These are phyloP conservation scores for Myodes glareolus DNA, from an alignment of 2,113 vertebrate species.

Conservation along the genomic window DNA sequence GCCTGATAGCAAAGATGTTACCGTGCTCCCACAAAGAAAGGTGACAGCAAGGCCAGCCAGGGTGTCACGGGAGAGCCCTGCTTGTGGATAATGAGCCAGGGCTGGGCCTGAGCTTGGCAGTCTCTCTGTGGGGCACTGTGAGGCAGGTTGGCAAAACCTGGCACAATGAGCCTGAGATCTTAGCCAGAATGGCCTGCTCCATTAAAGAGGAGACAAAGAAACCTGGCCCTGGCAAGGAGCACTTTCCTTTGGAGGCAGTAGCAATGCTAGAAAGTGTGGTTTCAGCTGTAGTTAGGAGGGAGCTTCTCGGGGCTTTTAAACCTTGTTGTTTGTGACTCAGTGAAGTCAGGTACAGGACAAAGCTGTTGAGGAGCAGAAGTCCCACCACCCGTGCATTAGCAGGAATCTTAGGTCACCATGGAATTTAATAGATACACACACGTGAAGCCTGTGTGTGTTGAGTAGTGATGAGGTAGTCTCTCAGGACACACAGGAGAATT, in stretches of 20 bases:
- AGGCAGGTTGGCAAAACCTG: constrained; percentile 39
- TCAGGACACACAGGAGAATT: neutral
- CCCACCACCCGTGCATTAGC: neutral
- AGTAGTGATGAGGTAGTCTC: neutral
- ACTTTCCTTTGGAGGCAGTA: neutral
- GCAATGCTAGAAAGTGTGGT: neutral
- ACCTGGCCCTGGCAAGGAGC: neutral
- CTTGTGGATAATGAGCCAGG: constrained; percentile 8
- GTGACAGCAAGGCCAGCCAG: constrained; percentile 68
- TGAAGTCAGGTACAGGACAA: neutral
- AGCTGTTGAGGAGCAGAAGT: neutral
- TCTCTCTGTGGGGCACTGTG: constrained; percentile 33
- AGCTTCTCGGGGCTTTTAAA: neutral
- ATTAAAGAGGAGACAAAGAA: constrained; percentile 28
- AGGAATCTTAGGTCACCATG: neutral
- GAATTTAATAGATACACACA: neutral
- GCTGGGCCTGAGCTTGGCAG: constrained; percentile 43
- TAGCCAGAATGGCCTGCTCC: neutral
- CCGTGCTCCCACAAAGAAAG: constrained; percentile 48
- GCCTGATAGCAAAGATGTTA: constrained; percentile 16
- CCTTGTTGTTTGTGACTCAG: neutral
- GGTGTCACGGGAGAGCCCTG: constrained; percentile 62
- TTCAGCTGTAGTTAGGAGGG: neutral
- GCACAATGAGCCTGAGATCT: neutral
- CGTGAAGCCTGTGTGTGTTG: neutral